phyloP scores from a whole-genome alignment of 37 sponge, comb jelly and placozoan genomes.

The Halisarca cf. caerulea region DNA sequence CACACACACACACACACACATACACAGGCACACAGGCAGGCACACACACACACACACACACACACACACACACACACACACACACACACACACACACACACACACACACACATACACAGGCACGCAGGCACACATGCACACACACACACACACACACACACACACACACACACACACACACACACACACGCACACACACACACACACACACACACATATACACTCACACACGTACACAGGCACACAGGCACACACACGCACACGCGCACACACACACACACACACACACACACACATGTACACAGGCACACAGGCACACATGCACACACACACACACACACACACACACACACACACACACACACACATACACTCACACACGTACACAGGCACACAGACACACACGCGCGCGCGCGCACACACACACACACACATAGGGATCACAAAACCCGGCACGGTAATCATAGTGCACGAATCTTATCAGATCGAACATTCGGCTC shows the following conservation, averaged over 20 bases:
- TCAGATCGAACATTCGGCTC: no score
- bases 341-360: neutral
- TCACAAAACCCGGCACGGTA: no score
- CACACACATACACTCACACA: slow-evolving; percentile 1
- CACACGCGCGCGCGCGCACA: neutral
- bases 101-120: slow-evolving; percentile 39
- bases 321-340: neutral
- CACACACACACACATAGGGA: neutral
- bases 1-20: slow-evolving; percentile 11
- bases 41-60: slow-evolving; percentile 41
- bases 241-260: slow-evolving; percentile 21
- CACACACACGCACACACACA: slow-evolving; percentile 48
- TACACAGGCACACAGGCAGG: neutral
- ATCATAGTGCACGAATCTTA: no score
- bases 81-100: slow-evolving; percentile 49
- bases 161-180: slow-evolving; percentile 49
- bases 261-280: slow-evolving; percentile 5
- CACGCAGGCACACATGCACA: slow-evolving; percentile 31
- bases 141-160: slow-evolving; percentile 40
- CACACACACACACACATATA: slow-evolving; percentile 43
- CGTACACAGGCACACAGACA: no score
- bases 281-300: neutral
- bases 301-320: neutral
- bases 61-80: slow-evolving; percentile 40
- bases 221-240: slow-evolving; percentile 46